Conservation (phyloP, 2,888 invertebrate genomes). For the Calephelis perditalis region DNA sequence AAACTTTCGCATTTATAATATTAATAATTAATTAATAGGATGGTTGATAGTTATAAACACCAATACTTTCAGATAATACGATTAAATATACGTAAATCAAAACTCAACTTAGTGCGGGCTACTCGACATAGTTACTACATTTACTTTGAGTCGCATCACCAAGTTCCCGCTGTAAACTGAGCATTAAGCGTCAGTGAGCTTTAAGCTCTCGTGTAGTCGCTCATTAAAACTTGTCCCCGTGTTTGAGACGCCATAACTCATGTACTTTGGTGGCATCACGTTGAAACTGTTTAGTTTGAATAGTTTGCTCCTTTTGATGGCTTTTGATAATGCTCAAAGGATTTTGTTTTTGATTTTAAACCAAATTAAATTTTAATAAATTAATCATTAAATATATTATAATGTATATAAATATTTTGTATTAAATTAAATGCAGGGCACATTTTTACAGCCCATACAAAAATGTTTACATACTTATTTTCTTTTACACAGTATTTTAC, state of each 20-base stretch:
- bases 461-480: too few relatives aligned
- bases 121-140: not conserved
- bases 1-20: too few relatives aligned
- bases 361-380: constrained; percentile 13
- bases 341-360: too few relatives aligned
- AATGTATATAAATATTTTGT: too few relatives aligned
- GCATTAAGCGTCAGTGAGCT: constrained; percentile 15
- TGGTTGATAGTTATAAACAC: too few relatives aligned
- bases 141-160: constrained; percentile 7
- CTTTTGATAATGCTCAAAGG: not conserved
- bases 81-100: not conserved
- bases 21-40: too few relatives aligned
- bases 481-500: too few relatives aligned
- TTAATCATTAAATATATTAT: too few relatives aligned
- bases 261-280: constrained; percentile 17
- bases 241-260: constrained; percentile 29
- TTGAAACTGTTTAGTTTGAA: constrained; percentile 17
- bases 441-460: too few relatives aligned
- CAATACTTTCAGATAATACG: not conserved
- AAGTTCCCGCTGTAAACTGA: constrained; percentile 13
- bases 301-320: constrained; percentile 26
- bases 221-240: constrained; percentile 34
- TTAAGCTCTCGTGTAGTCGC: constrained; percentile 24
- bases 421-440: not conserved
- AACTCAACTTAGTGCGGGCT: not conserved